These are phyloP conservation scores for Anas flavirostris DNA, from an alignment of 2,797 vertebrate species.

Conservation along the genomic window DNA sequence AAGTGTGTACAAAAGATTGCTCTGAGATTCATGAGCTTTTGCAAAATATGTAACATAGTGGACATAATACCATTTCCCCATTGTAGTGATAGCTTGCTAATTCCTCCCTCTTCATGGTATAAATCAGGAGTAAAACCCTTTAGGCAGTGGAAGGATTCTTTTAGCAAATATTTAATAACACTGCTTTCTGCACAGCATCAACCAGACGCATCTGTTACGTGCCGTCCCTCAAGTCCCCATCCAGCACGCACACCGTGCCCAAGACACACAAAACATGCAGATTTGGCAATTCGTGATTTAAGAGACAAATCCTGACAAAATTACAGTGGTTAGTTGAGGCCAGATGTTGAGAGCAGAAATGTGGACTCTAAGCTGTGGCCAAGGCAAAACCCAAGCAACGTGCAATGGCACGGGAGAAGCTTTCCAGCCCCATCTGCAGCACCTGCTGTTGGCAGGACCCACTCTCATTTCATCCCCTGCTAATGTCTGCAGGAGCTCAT, in stretches of 20 bases:
- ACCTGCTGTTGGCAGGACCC: not conserved
- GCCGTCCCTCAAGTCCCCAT: not conserved
- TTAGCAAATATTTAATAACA: not conserved
- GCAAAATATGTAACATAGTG: not conserved
- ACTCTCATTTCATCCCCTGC: not conserved
- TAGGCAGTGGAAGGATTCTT: not conserved
- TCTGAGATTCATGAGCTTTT: not conserved
- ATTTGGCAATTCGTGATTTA: not conserved
- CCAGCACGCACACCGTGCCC: not conserved
- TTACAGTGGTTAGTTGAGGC: rapidly evolving
- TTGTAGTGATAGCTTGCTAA: not conserved
- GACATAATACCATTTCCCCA: not conserved
- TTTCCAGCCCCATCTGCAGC: not conserved
- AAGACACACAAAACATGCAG: not conserved
- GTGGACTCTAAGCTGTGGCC: not conserved
- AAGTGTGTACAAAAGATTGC: not conserved
- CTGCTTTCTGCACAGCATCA: not conserved
- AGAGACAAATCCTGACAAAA: not conserved
- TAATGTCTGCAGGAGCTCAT: rapidly evolving
- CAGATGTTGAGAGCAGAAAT: not conserved
- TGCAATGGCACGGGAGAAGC: not conserved
- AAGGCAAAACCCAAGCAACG: rapidly evolving
- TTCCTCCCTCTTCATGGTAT: not conserved
- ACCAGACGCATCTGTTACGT: not conserved
- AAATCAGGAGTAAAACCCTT: not conserved